A percentile compares a stretch with the other conserved stretches of the same genome.
Evolutionary conservation across 2,888 invertebrate genomes (phyloP).

Genomic region (Drosophila falleni): DNA sequence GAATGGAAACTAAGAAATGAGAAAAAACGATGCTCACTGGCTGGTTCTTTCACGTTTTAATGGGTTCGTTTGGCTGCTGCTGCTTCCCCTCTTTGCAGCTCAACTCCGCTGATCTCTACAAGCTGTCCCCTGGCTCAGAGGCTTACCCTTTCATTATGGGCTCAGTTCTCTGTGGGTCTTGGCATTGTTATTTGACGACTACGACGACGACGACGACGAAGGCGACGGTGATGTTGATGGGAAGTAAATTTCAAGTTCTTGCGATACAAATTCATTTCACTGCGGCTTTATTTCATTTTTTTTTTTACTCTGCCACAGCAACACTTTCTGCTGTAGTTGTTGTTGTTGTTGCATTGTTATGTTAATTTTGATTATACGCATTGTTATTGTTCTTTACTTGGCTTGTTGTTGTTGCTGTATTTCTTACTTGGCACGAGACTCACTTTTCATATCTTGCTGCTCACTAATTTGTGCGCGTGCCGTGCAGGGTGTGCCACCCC

Average conservation of each 20-base stretch:
- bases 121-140: slow-evolving; percentile 32
- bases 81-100: background rate
- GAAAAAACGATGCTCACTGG: slow-evolving; percentile 39
- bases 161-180: slow-evolving; percentile 36
- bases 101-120: background rate
- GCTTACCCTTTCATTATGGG: slow-evolving; percentile 74
- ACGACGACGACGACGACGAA: background rate
- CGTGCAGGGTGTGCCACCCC: slow-evolving; percentile 41
- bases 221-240: background rate
- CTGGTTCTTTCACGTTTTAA: slow-evolving; percentile 49
- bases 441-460: slow-evolving; percentile 67
- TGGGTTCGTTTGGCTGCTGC: slow-evolving; percentile 47
- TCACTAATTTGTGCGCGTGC: slow-evolving; percentile 79
- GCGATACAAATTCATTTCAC: slow-evolving; percentile 66
- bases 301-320: slow-evolving; percentile 41
- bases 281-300: slow-evolving; percentile 43
- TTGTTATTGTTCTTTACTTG: slow-evolving; percentile 30
- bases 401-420: slow-evolving; percentile 36
- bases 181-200: slow-evolving; percentile 36
- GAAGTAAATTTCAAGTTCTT: slow-evolving; percentile 60
- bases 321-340: slow-evolving; percentile 41
- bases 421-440: slow-evolving; percentile 66
- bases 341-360: slow-evolving; percentile 66
- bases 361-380: slow-evolving; percentile 74
- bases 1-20: slow-evolving; percentile 17